Evolutionary conservation across 1,140 invertebrate genomes (phyloP), one percentile per base, ranked within the genome.

Genomic region (Zaprionus gabonicus): DNA sequence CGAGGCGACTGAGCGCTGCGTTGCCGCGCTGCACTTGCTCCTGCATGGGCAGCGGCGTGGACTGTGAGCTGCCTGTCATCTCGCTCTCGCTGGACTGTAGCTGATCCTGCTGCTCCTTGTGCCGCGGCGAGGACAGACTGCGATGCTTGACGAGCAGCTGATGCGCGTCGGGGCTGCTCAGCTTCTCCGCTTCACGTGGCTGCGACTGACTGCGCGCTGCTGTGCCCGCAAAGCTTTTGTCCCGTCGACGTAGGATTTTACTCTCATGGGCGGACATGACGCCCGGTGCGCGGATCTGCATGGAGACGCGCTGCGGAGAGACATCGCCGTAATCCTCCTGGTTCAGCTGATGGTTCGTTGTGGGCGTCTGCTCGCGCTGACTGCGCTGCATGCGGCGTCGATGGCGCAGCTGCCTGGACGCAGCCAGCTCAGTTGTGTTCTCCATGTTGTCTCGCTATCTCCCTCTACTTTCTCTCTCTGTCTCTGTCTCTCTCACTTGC

Each of bases 281-380:
- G 17, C 84, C 80, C 0, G 91, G 91, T 0, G 91, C 64, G 13
- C 91, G 78, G 3, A 92, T 92, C 67, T 92, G 91, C 91, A 92
- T 92, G 56, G 78, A 70, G 9, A 92, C 65, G 28, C 76, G 68
- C 56, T 92, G 91, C 0, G 86, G 64, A 6, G 74, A 51, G 6
- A 56, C 58, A 9, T 70, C 58, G 0, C 69, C 41, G 0, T 66
- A 56, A 13, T 72, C 56, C 15, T 58, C 28, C 23, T 55, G 41
- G 31, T 15, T 55, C 91, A n/a, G 53, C n/a, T 64, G 82, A 79
- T 78, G 91, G 56, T 93, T 88, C 4, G 94, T 93, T 25, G 80
- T 79, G 0, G 94, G 94, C n/a, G 94, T 95, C 76, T 95, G 94
- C 77, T 95, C 94, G 66, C 94, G 93, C 51, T 94, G 93, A 53